Percentiles rank a stretch among this genome's conserved stretches.
phyloP scores from a whole-genome alignment of 2,113 vertebrate genomes.

The Promerops cafer region DNA sequence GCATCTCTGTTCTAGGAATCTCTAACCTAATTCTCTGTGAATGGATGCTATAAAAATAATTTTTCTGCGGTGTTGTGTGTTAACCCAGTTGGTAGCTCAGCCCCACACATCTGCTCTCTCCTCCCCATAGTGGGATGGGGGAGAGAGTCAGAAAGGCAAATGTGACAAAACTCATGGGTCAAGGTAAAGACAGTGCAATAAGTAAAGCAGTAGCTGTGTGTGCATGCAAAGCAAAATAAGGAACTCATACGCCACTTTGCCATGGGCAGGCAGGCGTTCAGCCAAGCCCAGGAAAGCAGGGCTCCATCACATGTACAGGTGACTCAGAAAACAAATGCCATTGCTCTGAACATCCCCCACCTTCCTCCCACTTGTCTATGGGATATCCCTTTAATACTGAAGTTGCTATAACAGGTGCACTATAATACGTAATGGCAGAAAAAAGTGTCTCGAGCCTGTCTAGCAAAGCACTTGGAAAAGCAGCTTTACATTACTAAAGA shows the following conservation, averaged over 20 bases:
- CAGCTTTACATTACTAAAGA: neutral
- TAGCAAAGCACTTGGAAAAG: neutral
- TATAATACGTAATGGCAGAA: neutral
- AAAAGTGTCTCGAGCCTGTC: neutral
- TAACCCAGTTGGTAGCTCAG: neutral
- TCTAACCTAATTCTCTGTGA: neutral
- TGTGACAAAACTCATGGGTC: neutral
- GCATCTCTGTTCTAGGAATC: neutral
- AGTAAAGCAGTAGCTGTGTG: neutral
- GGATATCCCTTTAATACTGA: neutral
- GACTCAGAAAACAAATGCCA: neutral
- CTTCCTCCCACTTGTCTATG: neutral
- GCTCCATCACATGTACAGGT: accelerated
- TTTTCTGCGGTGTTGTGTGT: neutral
- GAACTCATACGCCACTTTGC: accelerated
- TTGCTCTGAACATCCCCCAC: accelerated
- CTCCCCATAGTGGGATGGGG: neutral
- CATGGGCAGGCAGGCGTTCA: neutral
- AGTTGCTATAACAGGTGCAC: neutral
- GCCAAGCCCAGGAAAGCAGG: neutral
- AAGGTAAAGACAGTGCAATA: neutral
- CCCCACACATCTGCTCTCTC: neutral
- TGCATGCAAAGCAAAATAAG: neutral
- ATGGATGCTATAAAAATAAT: neutral
- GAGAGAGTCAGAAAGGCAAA: neutral